Evolutionary conservation across 2,888 invertebrate species (phyloP).

Genomic region (Trachelus troglodyta): DNA sequence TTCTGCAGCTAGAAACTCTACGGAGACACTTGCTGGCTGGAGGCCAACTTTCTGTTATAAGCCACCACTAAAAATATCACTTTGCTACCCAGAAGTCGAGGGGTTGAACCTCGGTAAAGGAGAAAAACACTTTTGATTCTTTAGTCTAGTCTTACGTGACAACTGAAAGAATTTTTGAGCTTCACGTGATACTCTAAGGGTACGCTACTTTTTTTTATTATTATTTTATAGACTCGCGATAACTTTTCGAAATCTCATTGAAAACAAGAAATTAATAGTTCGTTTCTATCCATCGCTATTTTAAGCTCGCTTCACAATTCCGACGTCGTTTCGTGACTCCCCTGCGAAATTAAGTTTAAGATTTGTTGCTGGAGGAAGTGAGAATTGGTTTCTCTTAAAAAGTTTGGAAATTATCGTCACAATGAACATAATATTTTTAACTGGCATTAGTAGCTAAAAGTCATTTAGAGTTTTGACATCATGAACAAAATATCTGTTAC

Average conservation of each 20-base stretch:
- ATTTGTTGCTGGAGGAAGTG: not conserved
- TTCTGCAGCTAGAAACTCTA: conserved; percentile 20
- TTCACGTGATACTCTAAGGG: not conserved
- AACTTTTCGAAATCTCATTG: not conserved
- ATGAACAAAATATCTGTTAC: not conserved
- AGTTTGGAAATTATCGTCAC: not conserved
- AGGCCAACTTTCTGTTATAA: conserved; percentile 15
- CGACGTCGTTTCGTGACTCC: not conserved
- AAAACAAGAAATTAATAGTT: not conserved
- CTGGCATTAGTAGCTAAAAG: not conserved
- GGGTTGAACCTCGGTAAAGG: conserved; percentile 9
- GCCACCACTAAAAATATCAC: conserved; percentile 25
- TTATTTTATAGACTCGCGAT: not conserved
- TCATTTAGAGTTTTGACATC: not conserved
- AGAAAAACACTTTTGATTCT: not conserved
- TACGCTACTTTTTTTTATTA: not conserved
- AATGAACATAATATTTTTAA: not conserved
- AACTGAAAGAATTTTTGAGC: not conserved
- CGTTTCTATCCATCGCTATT: not conserved
- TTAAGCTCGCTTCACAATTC: not conserved
- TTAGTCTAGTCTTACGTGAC: not conserved
- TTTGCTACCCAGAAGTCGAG: conserved; percentile 15
- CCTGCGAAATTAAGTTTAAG: not conserved
- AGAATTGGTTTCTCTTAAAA: not conserved
- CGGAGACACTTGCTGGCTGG: conserved; percentile 25